phyloP scores from a whole-genome alignment of 2,113 vertebrate species.

The Excalfactoria chinensis region DNA sequence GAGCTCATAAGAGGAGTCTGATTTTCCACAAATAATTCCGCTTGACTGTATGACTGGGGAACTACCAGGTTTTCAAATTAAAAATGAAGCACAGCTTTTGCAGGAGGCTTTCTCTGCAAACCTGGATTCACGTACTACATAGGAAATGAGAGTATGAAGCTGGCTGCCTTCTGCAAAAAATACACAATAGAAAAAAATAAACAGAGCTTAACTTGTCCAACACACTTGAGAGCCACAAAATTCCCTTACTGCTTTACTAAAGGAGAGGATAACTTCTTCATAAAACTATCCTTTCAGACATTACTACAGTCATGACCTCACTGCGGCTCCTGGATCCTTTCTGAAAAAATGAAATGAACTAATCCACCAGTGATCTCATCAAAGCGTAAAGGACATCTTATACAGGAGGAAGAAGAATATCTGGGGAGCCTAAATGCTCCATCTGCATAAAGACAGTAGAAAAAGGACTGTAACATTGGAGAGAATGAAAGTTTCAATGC shows the following conservation, averaged over 20 bases:
- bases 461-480: neutral
- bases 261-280: neutral
- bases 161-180: neutral
- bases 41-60: neutral
- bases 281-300: constrained; percentile 23
- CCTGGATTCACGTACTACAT: neutral
- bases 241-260: neutral
- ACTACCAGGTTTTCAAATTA: neutral
- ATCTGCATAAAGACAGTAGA: neutral
- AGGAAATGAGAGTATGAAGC: neutral
- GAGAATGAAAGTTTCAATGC: neutral
- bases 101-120: neutral
- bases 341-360: constrained; percentile 53
- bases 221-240: neutral
- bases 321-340: neutral
- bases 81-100: neutral
- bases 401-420: neutral
- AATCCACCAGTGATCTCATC: constrained; percentile 55
- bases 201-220: constrained; percentile 3
- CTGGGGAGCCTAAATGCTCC: neutral
- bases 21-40: neutral
- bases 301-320: constrained; percentile 55
- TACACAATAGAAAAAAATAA: neutral
- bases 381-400: neutral
- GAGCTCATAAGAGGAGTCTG: neutral